These are phyloP conservation scores for Coenobita brevimanus DNA, from an alignment of 1,140 invertebrate genomes.

Conservation along the genomic window DNA sequence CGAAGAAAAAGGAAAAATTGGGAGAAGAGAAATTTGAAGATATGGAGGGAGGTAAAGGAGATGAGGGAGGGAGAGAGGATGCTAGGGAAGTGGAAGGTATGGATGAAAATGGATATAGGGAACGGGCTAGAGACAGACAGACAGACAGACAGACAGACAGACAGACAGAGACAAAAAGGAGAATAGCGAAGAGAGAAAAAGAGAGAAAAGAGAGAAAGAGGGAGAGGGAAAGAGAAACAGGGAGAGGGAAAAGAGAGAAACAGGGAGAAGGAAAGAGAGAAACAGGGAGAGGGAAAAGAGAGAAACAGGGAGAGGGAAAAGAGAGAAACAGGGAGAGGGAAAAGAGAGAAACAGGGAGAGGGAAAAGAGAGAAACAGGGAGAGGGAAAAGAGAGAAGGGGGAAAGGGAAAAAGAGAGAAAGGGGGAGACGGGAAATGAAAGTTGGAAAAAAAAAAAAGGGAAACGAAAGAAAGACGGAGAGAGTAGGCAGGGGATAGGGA, in stretches of 20 bases:
- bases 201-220: neutral
- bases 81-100: neutral
- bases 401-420: no score
- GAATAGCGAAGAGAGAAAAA: neutral
- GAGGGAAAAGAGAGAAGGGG: no score
- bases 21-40: neutral
- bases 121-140: neutral
- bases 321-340: conserved; percentile 8
- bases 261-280: neutral
- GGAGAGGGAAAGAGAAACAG: neutral
- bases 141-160: neutral
- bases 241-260: neutral
- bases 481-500: neutral
- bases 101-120: neutral
- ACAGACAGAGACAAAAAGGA: no score
- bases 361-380: neutral
- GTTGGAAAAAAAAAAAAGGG: neutral
- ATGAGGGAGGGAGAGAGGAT: neutral
- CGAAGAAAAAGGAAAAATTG: neutral
- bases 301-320: neutral
- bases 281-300: neutral
- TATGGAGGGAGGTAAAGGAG: neutral
- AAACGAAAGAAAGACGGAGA: neutral
- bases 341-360: neutral
- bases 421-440: neutral